Evolutionary conservation across 1,140 invertebrate species (phyloP), one percentile per base, ranked within the genome.

Genomic region (Capitella teleta): DNA sequence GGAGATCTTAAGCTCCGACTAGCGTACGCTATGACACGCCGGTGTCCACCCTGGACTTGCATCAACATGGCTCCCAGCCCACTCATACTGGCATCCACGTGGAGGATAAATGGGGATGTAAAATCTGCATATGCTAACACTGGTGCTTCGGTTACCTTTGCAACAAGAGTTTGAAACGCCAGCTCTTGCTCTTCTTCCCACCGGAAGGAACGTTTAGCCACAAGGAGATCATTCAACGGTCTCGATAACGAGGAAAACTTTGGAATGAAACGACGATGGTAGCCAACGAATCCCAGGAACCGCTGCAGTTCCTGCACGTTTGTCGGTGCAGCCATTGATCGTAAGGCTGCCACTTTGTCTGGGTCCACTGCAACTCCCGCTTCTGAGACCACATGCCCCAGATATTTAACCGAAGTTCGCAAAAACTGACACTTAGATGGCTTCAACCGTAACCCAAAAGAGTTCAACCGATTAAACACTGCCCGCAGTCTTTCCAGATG

Each of bases 381-480:
- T 2, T 21, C 26, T 1, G 37, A 51, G 23, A 58, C 46, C 10
- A 38, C 16, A 51, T 64, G 63, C 1, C 72, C 73, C 24, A 75
- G 50, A 54, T 68, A 75, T 3, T n/a, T 37, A 6, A n/a, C n/a
- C n/a, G n/a, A n/a, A n/a, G n/a, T n/a, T n/a, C n/a, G n/a, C n/a
- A n/a, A n/a, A n/a, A n/a, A n/a, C n/a, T n/a, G n/a, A n/a, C n/a
- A n/a, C n/a, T n/a, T n/a, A n/a, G n/a, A n/a, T n/a, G n/a, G n/a
- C n/a, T n/a, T n/a, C n/a, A n/a, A n/a, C n/a, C n/a, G n/a, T n/a
- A n/a, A n/a, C n/a, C n/a, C n/a, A n/a, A n/a, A n/a, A n/a, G n/a
- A n/a, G n/a, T n/a, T n/a, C n/a, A n/a, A n/a, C n/a, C n/a, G n/a
- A n/a, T n/a, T n/a, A n/a, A n/a, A n/a, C n/a, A n/a, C n/a, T n/a